These are phyloP conservation scores for Thera obeliscata DNA, from an alignment of 2,888 invertebrate genomes.

Conservation along the genomic window DNA sequence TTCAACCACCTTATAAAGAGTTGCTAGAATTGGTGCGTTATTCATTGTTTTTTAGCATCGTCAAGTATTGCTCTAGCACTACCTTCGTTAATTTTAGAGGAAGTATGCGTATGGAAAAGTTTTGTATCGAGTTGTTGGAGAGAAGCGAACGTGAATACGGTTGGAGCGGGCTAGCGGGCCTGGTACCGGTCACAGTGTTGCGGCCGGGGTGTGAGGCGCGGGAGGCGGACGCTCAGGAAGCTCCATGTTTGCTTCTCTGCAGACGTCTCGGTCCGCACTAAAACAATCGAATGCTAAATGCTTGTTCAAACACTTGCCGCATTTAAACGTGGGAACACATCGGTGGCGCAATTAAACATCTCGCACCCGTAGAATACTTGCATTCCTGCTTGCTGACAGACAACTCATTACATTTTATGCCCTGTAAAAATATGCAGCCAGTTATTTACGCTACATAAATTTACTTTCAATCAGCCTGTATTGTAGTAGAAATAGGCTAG, in stretches of 20 bases:
- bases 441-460: conserved; percentile 23
- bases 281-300: conserved; percentile 84
- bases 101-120: conserved; percentile 26
- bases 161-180: conserved; percentile 10
- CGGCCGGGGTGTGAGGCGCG: conserved; percentile 32
- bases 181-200: conserved; percentile 30
- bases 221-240: conserved; percentile 61
- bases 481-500: conserved; percentile 32
- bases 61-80: conserved; percentile 29
- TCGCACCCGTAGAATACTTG: conserved; percentile 59
- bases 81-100: conserved; percentile 6
- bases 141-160: conserved; percentile 11
- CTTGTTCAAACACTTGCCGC: conserved; percentile 78
- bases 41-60: conserved; percentile 61
- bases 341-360: conserved; percentile 77
- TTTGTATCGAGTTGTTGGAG: conserved; percentile 24
- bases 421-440: conserved; percentile 25
- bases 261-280: conserved; percentile 80
- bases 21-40: conserved; percentile 62
- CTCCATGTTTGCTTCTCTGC: conserved; percentile 74
- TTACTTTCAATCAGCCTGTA: conserved; percentile 29
- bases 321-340: conserved; percentile 81
- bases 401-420: conserved; percentile 31
- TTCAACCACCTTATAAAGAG: conserved; percentile 74
- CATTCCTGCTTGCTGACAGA: conserved; percentile 56